Evolutionary conservation across 2,888 invertebrate genomes (phyloP).

Genomic region (Aphrophora alni): DNA sequence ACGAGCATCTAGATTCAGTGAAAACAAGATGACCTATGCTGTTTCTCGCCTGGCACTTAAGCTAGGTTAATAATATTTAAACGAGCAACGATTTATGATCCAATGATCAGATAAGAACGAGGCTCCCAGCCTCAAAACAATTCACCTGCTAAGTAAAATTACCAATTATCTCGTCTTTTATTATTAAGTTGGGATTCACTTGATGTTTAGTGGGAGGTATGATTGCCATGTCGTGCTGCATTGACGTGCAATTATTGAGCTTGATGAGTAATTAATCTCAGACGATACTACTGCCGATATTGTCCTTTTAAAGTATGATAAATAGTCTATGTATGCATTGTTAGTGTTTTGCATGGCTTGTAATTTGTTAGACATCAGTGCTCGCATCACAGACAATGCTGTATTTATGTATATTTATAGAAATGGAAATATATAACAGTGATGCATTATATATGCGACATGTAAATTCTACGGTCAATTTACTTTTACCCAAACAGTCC

Average conservation of each 20-base stretch:
- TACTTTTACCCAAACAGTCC: too few relatives aligned
- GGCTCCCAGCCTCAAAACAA: constrained; percentile 15
- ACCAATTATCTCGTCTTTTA: constrained; percentile 11
- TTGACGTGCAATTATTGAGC: neutral
- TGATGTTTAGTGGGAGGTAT: neutral
- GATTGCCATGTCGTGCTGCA: neutral
- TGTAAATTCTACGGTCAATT: too few relatives aligned
- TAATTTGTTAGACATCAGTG: neutral
- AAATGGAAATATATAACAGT: too few relatives aligned
- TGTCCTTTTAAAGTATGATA: neutral
- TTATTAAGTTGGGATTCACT: constrained; percentile 3
- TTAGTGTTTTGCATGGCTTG: neutral
- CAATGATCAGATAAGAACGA: neutral
- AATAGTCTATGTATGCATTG: neutral
- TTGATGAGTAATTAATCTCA: neutral
- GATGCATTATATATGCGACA: too few relatives aligned
- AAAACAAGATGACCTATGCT: neutral
- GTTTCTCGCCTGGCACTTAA: constrained; percentile 18
- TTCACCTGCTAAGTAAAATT: constrained; percentile 22
- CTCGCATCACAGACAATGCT: too few relatives aligned
- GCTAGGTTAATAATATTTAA: constrained; percentile 38
- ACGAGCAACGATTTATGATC: constrained; percentile 35
- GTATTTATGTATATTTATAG: too few relatives aligned
- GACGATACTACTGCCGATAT: neutral
- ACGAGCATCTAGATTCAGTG: neutral